Evolutionary conservation across 1,140 invertebrate genomes (phyloP).

Genomic region (Leucophenga varia): DNA sequence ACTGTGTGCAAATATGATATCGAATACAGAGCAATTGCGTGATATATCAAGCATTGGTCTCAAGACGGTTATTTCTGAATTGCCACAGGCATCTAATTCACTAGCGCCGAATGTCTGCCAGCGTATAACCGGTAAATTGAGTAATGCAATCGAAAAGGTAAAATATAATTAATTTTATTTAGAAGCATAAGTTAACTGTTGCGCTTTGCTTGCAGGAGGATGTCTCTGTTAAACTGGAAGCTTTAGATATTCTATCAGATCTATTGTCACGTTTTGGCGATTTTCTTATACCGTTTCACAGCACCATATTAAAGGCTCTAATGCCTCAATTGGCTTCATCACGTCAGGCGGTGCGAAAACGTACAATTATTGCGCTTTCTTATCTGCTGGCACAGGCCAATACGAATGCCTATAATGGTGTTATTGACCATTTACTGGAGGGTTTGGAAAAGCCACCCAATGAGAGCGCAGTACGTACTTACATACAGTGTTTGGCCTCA

Average conservation of each 20-base stretch:
- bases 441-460: constrained; percentile 72
- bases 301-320: constrained; percentile 78
- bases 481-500: constrained; percentile 92
- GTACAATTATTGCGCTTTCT: constrained; percentile 80
- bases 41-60: constrained; percentile 98
- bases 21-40: constrained; percentile 91
- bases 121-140: constrained; percentile 85
- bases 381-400: constrained; percentile 88
- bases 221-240: constrained; percentile 93
- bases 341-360: constrained; percentile 74
- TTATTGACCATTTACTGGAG: constrained; percentile 82
- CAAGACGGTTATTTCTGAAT: constrained; percentile 93
- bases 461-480: constrained; percentile 79
- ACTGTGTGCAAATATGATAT: constrained; percentile 95
- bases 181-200: constrained; percentile 1
- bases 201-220: constrained; percentile 70
- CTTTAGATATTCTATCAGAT: constrained; percentile 91
- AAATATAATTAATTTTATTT: constrained; percentile 59
- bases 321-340: constrained; percentile 87
- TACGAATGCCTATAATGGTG: constrained; percentile 78
- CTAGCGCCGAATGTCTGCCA: constrained; percentile 90
- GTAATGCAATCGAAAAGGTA: constrained; percentile 88
- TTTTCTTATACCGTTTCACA: constrained; percentile 81
- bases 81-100: constrained; percentile 83
- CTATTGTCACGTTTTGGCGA: constrained; percentile 88